These are phyloP conservation scores for Pardosa pseudoannulata DNA, from an alignment of 2,888 invertebrate species.

Conservation along the genomic window DNA sequence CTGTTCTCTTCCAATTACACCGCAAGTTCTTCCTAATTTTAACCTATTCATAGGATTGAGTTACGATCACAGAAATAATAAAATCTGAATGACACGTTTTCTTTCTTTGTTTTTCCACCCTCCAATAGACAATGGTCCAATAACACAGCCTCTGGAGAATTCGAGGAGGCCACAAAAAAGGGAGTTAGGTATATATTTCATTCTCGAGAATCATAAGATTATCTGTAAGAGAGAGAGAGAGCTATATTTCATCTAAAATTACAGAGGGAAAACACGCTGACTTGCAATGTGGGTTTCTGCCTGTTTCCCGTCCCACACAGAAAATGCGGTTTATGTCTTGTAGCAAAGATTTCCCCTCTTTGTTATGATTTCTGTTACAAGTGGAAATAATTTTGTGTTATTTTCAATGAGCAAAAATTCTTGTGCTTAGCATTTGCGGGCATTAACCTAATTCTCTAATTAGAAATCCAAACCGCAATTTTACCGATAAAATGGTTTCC, in stretches of 20 bases:
- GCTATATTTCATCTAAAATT: background rate
- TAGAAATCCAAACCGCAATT: background rate
- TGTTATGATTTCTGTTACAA: too few relatives aligned
- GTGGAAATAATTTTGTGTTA: too few relatives aligned
- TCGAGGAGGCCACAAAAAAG: background rate
- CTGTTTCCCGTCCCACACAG: too few relatives aligned
- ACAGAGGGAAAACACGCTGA: too few relatives aligned
- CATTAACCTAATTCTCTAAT: too few relatives aligned
- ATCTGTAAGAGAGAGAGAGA: background rate
- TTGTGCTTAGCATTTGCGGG: too few relatives aligned
- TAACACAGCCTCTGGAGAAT: background rate
- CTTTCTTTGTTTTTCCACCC: too few relatives aligned
- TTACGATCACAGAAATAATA: background rate
- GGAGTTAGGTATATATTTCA: background rate
- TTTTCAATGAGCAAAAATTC: too few relatives aligned
- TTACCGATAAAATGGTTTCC: background rate
- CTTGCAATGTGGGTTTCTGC: background rate
- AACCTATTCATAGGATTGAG: background rate
- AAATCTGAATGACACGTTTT: background rate
- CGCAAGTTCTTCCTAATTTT: background rate
- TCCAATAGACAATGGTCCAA: background rate
- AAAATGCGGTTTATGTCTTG: too few relatives aligned
- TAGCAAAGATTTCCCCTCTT: too few relatives aligned
- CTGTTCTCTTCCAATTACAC: too few relatives aligned
- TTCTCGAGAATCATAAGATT: background rate